Conservation (phyloP, 2,888 invertebrate genomes). For the Archips crataeganus region DNA sequence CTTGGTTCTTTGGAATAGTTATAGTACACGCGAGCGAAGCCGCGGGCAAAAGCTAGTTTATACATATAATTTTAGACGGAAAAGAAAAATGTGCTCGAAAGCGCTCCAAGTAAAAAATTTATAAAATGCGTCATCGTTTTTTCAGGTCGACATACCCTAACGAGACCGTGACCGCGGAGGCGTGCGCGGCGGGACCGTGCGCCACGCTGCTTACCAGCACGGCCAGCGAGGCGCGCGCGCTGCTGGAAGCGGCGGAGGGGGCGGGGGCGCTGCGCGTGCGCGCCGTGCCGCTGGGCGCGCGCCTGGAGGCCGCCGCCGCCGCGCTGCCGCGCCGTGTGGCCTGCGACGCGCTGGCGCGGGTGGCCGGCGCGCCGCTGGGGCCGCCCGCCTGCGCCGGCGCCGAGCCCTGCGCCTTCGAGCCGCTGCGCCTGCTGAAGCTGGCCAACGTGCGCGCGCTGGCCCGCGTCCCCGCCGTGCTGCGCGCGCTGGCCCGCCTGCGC, state of each 20-base stretch:
- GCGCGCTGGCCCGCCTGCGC: conserved; percentile 58
- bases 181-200: conserved; percentile 70
- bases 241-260: conserved; percentile 43
- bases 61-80: too few relatives aligned
- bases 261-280: conserved; percentile 50
- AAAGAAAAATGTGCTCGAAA: too few relatives aligned
- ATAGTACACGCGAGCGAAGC: too few relatives aligned
- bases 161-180: conserved; percentile 86
- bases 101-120: too few relatives aligned
- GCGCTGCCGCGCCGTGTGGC: conserved; percentile 45
- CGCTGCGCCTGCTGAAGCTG: conserved; percentile 66
- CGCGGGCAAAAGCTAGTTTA: too few relatives aligned
- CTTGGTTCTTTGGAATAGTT: too few relatives aligned
- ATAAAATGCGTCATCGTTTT: too few relatives aligned
- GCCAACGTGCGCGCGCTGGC: conserved; percentile 64
- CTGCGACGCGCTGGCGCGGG: conserved; percentile 53
- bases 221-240: conserved; percentile 56
- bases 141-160: conserved; percentile 53
- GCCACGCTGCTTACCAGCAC: conserved; percentile 61
- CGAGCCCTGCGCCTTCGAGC: conserved; percentile 68
- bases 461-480: conserved; percentile 59
- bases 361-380: conserved; percentile 53
- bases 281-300: conserved; percentile 50
- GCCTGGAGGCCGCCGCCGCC: conserved; percentile 41
- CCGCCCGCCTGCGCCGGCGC: conserved; percentile 63